phyloP scores from a whole-genome alignment of 2,797 vertebrate genomes.

The Chiloscyllium punctatum region DNA sequence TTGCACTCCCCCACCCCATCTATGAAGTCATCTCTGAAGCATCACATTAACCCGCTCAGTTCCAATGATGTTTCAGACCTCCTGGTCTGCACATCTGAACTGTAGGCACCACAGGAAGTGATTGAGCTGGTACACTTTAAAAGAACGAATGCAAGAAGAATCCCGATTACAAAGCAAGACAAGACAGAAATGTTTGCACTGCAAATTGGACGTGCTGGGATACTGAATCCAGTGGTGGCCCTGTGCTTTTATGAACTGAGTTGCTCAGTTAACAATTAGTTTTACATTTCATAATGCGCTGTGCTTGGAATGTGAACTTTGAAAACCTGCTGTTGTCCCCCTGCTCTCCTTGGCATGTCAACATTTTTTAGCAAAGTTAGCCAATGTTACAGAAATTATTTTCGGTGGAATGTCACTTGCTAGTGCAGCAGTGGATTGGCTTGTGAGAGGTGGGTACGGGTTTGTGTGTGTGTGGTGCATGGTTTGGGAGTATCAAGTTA shows the following conservation, averaged over 20 bases:
- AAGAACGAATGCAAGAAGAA: neutral
- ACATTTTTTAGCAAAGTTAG: neutral
- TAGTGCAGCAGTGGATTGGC: neutral
- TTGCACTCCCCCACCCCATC: too few species aligned
- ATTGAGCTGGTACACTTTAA: neutral
- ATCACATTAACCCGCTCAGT: neutral
- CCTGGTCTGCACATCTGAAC: neutral
- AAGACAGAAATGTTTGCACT: neutral
- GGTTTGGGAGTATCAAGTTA: neutral
- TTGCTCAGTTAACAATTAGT: neutral
- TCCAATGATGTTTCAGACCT: neutral
- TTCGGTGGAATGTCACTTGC: neutral
- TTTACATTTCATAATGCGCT: neutral
- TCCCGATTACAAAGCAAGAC: neutral
- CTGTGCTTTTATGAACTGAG: neutral
- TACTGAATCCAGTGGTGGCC: too few species aligned
- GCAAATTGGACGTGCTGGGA: neutral
- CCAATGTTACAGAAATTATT: neutral
- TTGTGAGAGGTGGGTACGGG: neutral
- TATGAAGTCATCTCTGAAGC: neutral
- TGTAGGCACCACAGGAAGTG: too few species aligned
- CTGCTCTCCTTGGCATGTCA: neutral
- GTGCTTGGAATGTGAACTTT: neutral
- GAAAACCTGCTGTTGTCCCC: neutral
- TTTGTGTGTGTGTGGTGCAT: neutral